Evolutionary conservation across 2,113 vertebrate genomes (phyloP), one percentile per base, ranked within the genome.

Genomic region (Siphamia tubifer): DNA sequence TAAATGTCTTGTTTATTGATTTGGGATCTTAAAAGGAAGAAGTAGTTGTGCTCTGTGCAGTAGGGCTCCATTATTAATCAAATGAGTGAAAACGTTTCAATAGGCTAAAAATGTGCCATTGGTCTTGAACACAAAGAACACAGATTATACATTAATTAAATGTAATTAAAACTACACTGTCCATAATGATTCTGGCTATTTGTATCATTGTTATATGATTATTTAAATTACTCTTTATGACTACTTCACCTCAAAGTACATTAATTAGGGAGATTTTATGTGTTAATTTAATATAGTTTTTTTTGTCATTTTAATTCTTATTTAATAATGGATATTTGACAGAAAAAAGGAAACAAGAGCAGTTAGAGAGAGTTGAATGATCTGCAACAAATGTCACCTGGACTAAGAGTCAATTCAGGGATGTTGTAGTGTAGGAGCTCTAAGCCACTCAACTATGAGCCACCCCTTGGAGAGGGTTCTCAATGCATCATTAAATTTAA

Each of bases 1-100:
- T 56, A 61, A 64, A 38, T 62, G 27, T 56, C n/a, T 55, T 47
- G 21, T 53, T 47, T 73, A 57, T 71, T 40, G 44, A 63, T 28
- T 35, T 27, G 38, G 40, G 4, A 20, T 51, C 19, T 40, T 24
- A 57, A 38, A 31, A 2, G 5, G 3, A 47, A 43, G n/a, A n/a
- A n/a, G n/a, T 16, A 17, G n/a, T 30, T 54, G 10, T n/a, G 21
- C 49, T 69, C 1, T 45, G n/a, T 11, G 30, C 32, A 38, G 9
- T 35, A 25, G 20, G 8, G 20, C 16, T 63, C 20, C 45, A 44
- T 30, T 1, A 28, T 23, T 23, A 48, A 63, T 45, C 10, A 55
- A 17, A 1, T 8, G 21, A 35, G 7, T 39, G 31, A 31, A 39
- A 55, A 16, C 5, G 11, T 35, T 8, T 11, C 6, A 55, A 12